Conservation (phyloP, 2,113 vertebrate genomes). For the Lycocorax pyrrhopterus region DNA sequence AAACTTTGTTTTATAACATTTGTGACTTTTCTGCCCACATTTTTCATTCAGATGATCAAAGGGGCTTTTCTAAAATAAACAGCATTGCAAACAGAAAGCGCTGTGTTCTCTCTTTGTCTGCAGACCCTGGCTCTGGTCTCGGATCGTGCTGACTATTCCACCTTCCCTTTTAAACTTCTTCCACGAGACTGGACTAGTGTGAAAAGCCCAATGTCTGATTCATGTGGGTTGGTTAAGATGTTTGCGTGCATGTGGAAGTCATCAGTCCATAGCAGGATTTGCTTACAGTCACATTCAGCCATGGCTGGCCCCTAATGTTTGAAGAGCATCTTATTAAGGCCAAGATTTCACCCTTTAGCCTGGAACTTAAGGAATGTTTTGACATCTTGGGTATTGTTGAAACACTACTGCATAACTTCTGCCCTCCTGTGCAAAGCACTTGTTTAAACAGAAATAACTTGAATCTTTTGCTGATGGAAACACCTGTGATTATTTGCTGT, state of each 20-base stretch:
- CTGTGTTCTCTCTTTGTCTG: slow-evolving; percentile 52
- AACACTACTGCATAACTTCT: not conserved
- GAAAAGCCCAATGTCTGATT: not conserved
- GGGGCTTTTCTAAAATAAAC: slow-evolving; percentile 67
- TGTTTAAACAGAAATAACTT: not conserved
- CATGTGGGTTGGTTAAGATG: not conserved
- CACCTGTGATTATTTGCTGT: not conserved
- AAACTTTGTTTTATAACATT: slow-evolving; percentile 92
- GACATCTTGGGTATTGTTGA: not conserved
- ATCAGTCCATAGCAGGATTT: not conserved
- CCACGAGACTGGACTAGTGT: not conserved
- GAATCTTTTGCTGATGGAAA: not conserved
- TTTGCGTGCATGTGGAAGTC: not conserved
- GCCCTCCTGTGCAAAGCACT: not conserved
- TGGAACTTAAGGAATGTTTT: not conserved
- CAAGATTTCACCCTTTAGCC: not conserved
- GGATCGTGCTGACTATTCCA: not conserved
- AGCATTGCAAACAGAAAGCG: slow-evolving; percentile 40
- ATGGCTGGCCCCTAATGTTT: not conserved
- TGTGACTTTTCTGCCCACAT: slow-evolving; percentile 61
- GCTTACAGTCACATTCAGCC: not conserved
- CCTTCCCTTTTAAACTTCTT: not conserved
- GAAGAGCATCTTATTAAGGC: not conserved
- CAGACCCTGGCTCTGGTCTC: not conserved
- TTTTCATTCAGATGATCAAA: slow-evolving; percentile 60